These are phyloP conservation scores for Kobus ellipsiprymnus DNA, from an alignment of 2,113 vertebrate species.

Conservation along the genomic window DNA sequence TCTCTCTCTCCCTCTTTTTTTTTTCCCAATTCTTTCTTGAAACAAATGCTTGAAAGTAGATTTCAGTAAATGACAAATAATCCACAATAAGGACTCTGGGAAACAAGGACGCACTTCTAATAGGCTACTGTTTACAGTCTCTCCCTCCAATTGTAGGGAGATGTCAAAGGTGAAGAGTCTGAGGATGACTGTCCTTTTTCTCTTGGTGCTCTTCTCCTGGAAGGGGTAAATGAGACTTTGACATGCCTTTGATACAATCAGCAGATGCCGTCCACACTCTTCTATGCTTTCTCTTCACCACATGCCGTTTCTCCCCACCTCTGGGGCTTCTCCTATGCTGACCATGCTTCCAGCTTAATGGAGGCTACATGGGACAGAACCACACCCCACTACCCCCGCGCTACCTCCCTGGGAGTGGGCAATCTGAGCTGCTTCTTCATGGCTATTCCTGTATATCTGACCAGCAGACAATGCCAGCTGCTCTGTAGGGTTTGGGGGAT, in stretches of 20 bases:
- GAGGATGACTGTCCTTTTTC: background rate
- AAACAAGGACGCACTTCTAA: background rate
- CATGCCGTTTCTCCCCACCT: background rate
- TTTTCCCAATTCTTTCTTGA: background rate
- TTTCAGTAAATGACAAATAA: background rate
- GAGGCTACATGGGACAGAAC: background rate
- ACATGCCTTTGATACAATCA: background rate
- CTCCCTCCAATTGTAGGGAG: background rate
- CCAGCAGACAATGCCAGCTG: background rate
- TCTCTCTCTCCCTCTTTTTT: background rate
- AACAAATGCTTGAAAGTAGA: background rate
- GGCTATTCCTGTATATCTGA: background rate
- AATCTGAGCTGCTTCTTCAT: background rate
- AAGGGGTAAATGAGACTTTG: background rate
- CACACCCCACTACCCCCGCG: background rate
- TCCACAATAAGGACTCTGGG: background rate
- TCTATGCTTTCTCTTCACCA: background rate
- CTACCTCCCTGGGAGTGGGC: background rate
- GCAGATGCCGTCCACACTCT: background rate
- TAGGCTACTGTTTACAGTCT: background rate
- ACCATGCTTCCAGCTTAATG: background rate
- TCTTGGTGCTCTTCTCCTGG: background rate
- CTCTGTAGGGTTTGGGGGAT: background rate
- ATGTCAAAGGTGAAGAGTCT: background rate
- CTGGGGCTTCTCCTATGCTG: background rate